A percentile compares a stretch with the other conserved stretches of the same genome.
These are phyloP conservation scores for Gallinago nigripennis DNA, from an alignment of 2,797 vertebrate genomes.

Conservation along the genomic window DNA sequence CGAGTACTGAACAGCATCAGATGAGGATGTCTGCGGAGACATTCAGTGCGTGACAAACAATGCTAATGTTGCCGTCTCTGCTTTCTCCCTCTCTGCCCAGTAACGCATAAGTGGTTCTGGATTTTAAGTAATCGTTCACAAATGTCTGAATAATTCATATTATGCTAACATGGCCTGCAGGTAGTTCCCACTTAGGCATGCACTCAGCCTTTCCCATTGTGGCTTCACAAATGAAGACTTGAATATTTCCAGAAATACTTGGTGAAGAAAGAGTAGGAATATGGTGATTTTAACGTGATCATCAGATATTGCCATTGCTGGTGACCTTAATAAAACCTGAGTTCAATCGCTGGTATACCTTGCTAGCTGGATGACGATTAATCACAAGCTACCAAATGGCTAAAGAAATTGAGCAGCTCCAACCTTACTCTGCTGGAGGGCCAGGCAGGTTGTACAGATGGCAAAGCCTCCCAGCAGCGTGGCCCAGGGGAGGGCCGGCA, in stretches of 20 bases:
- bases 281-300: fast-evolving
- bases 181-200: not conserved
- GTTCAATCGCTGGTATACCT: not conserved
- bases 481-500: not conserved
- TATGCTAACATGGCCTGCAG: not conserved
- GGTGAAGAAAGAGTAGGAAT: not conserved
- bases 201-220: not conserved
- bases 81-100: not conserved
- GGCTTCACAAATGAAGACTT: not conserved
- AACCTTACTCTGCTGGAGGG: not conserved
- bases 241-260: not conserved
- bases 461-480: fast-evolving
- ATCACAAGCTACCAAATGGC: not conserved
- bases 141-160: not conserved
- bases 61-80: not conserved
- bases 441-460: not conserved
- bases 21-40: not conserved
- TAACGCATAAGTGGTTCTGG: not conserved
- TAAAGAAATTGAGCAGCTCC: not conserved
- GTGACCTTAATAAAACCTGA: not conserved
- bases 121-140: not conserved
- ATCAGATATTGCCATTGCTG: not conserved
- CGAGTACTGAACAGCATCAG: fast-evolving
- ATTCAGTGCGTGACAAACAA: not conserved
- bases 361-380: not conserved